These are phyloP conservation scores for Apodemia duryi DNA, from an alignment of 2,888 invertebrate genomes.

Conservation along the genomic window DNA sequence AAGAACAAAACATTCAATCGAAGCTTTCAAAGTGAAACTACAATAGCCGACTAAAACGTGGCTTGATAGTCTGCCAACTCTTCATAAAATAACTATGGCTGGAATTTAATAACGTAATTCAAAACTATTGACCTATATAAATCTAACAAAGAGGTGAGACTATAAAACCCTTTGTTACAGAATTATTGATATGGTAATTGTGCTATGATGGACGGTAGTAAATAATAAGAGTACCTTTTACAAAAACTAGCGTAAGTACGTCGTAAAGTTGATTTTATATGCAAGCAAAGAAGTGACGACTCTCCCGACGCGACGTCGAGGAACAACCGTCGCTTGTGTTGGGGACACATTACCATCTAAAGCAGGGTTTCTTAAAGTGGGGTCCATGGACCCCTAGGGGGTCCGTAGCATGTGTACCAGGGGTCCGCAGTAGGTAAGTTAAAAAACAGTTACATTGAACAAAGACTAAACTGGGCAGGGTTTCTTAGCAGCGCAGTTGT, in stretches of 20 bases:
- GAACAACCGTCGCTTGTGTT: too few species aligned
- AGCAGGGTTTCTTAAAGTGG: conserved; percentile 7
- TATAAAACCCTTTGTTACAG: background rate
- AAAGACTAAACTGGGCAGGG: conserved; percentile 1
- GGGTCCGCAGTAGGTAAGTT: background rate
- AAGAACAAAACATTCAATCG: too few species aligned
- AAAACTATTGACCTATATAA: conserved; percentile 10
- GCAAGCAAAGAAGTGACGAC: too few species aligned
- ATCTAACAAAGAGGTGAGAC: background rate
- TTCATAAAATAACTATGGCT: background rate
- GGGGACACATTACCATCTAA: background rate
- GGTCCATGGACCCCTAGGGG: conserved; percentile 4
- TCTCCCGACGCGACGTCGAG: too few species aligned
- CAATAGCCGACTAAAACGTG: background rate
- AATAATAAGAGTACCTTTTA: background rate
- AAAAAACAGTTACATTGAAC: background rate
- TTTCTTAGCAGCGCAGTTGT: conserved; percentile 8
- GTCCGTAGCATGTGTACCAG: conserved; percentile 1
- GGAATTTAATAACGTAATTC: background rate
- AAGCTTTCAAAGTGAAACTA: too few species aligned
- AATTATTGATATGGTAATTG: background rate
- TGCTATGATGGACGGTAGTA: background rate
- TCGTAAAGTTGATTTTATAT: too few species aligned
- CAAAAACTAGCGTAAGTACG: background rate
- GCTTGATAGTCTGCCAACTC: background rate